A percentile compares a stretch with the other conserved stretches of the same genome.
Evolutionary conservation across 53 echinoderm and acorn worm species (phyloP).

Genomic region (Henricia sp.): DNA sequence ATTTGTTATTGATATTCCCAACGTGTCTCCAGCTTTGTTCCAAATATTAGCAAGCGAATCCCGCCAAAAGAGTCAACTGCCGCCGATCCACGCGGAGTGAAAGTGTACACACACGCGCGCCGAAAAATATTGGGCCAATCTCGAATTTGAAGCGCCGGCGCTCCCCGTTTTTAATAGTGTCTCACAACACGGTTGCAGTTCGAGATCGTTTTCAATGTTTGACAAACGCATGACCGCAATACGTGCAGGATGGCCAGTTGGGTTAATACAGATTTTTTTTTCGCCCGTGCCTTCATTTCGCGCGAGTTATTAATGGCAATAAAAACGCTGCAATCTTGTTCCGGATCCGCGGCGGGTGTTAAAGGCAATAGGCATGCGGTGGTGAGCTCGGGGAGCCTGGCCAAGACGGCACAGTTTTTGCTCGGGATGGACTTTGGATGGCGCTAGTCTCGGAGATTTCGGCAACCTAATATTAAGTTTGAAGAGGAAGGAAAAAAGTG

Average conservation of each 20-base stretch:
- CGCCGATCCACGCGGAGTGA: background rate
- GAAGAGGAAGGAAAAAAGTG: slow-evolving; percentile 5
- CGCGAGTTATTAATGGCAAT: slow-evolving; percentile 16
- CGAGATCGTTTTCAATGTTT: slow-evolving; percentile 8
- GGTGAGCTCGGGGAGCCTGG: background rate
- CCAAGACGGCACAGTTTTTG: slow-evolving; percentile 13
- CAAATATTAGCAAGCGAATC: background rate
- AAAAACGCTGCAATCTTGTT: slow-evolving; percentile 29
- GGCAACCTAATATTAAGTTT: slow-evolving; percentile 43
- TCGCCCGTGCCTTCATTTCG: background rate
- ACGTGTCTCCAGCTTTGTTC: background rate
- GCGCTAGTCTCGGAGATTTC: slow-evolving; percentile 1
- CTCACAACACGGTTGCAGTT: slow-evolving; percentile 5
- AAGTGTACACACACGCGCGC: background rate
- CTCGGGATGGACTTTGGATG: slow-evolving; percentile 35
- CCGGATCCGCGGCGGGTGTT: slow-evolving; percentile 20
- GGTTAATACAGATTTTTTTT: background rate
- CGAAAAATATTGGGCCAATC: background rate
- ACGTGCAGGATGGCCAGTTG: background rate
- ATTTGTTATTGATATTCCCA: background rate
- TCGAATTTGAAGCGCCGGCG: background rate
- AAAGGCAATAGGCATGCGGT: background rate
- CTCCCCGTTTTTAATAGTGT: slow-evolving; percentile 7
- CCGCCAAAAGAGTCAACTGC: background rate
- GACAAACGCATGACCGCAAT: background rate